Evolutionary conservation across 2,888 invertebrate species (phyloP).

Genomic region (Platyscelio sp.): DNA sequence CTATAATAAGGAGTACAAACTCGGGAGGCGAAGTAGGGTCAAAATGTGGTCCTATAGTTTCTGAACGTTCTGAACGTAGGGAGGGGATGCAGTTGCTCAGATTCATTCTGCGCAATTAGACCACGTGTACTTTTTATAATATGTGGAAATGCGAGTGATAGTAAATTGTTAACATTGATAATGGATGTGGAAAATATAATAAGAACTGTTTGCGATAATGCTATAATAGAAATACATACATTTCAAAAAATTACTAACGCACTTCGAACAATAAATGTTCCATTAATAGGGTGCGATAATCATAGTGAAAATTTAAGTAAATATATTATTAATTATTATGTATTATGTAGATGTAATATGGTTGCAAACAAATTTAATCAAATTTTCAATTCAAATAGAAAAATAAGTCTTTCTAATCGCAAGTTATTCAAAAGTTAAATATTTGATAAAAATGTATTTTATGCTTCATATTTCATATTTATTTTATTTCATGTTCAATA

Average conservation of each 20-base stretch:
- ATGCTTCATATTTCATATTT: no score
- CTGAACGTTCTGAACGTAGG: no score
- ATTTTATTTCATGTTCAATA: no score
- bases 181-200: background rate
- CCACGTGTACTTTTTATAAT: no score
- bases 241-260: background rate
- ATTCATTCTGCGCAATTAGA: no score
- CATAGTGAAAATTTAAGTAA: constrained; percentile 28
- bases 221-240: background rate
- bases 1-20: no score
- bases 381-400: background rate
- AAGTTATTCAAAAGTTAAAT: no score
- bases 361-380: constrained; percentile 13
- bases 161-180: background rate
- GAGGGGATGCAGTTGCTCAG: no score
- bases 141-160: no score
- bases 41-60: no score
- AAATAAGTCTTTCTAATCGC: background rate
- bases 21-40: no score
- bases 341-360: constrained; percentile 19
- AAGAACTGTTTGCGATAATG: background rate
- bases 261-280: background rate
- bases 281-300: constrained; percentile 21
- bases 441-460: no score
- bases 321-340: constrained; percentile 36